These are phyloP conservation scores for Pollenia griseotomentosa DNA, from an alignment of 2,888 invertebrate species.

Conservation along the genomic window DNA sequence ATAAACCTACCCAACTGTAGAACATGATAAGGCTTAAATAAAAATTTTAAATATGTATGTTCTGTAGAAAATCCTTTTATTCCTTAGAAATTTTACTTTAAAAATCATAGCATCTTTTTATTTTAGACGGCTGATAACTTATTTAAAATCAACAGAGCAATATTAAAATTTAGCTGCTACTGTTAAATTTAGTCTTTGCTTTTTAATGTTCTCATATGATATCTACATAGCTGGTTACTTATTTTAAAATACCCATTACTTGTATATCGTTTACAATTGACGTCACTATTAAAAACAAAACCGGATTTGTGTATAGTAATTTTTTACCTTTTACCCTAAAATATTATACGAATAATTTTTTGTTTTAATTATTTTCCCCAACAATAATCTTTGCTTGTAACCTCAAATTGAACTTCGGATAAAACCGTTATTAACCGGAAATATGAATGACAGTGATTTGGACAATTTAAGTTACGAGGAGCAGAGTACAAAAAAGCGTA, in stretches of 20 bases:
- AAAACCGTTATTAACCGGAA: slow-evolving; percentile 51
- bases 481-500: slow-evolving; percentile 57
- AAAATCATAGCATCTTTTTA: too few species aligned
- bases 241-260: slow-evolving; percentile 27
- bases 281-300: slow-evolving; percentile 62
- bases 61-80: too few species aligned
- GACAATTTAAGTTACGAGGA: slow-evolving; percentile 40
- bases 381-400: slow-evolving; percentile 43
- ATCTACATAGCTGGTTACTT: not conserved
- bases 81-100: too few species aligned
- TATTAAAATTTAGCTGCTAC: not conserved
- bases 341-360: slow-evolving; percentile 65
- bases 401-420: slow-evolving; percentile 21
- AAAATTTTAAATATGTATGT: not conserved
- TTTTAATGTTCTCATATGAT: too few species aligned
- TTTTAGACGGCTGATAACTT: too few species aligned
- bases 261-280: not conserved
- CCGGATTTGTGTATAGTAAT: slow-evolving; percentile 61
- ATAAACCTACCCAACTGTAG: too few species aligned
- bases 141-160: not conserved
- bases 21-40: too few species aligned
- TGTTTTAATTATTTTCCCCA: slow-evolving; percentile 48
- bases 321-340: slow-evolving; percentile 68
- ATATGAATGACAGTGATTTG: slow-evolving; percentile 41
- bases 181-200: too few species aligned